Conservation (phyloP, 2,797 vertebrate species). For the Galago senegalensis region DNA sequence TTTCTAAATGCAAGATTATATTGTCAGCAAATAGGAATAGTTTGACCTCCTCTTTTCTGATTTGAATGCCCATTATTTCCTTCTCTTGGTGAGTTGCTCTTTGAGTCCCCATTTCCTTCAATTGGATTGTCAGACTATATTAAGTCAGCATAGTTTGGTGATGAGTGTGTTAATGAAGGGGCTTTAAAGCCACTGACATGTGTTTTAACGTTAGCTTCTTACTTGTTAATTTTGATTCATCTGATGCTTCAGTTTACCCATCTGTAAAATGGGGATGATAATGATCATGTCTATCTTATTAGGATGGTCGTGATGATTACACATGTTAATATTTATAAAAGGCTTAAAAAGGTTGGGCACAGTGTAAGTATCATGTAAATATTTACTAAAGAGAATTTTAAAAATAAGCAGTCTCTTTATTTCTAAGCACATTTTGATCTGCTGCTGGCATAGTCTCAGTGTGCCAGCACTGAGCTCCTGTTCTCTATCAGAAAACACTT, state of each 20-base stretch:
- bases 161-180: background rate
- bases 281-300: background rate
- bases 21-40: no score
- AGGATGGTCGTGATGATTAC: background rate
- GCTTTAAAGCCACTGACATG: background rate
- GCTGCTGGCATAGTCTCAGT: background rate
- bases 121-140: background rate
- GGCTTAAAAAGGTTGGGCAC: background rate
- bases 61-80: no score
- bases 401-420: background rate
- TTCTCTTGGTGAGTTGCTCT: background rate
- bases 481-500: background rate
- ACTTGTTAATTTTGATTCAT: background rate
- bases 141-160: background rate
- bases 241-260: background rate
- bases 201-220: background rate
- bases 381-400: background rate
- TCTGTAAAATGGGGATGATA: background rate
- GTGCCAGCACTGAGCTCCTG: no score
- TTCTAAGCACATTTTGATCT: background rate
- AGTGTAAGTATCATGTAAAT: no score
- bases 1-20: background rate
- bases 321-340: background rate
- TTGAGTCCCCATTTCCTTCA: background rate
- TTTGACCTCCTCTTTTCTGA: no score